A percentile compares a stretch with the other conserved stretches of the same genome.
Conservation (phyloP, 2,888 invertebrate species). For the Hartigia nigra region DNA sequence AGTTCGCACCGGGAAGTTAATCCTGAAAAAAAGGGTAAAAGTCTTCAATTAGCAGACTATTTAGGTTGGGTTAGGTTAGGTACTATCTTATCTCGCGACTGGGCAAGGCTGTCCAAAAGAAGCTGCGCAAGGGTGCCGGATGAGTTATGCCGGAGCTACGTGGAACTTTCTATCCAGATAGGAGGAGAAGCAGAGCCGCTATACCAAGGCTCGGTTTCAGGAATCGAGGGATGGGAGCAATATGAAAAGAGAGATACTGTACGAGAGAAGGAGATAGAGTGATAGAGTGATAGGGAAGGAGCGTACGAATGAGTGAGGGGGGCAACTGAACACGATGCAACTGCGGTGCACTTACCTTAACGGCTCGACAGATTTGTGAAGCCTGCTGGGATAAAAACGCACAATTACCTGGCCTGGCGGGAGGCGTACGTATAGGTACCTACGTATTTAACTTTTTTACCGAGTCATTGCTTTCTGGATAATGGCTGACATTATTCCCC, state of each 20-base stretch:
- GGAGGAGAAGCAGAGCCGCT: neutral
- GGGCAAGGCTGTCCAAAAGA: neutral
- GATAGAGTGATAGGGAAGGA: neutral
- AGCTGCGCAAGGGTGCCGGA: neutral
- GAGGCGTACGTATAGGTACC: constrained; percentile 21
- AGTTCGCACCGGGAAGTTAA: neutral
- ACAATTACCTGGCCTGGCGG: constrained; percentile 37
- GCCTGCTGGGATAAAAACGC: constrained; percentile 37
- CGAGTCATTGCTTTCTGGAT: constrained; percentile 22
- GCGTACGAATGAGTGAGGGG: neutral
- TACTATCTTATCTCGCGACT: neutral
- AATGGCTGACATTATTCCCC: constrained; percentile 29
- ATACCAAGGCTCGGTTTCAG: neutral
- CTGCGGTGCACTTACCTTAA: constrained; percentile 36
- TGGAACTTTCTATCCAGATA: neutral
- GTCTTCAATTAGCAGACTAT: constrained; percentile 1
- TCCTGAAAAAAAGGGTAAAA: neutral
- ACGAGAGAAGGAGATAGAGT: neutral
- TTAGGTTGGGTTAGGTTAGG: constrained; percentile 2
- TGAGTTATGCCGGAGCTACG: neutral
- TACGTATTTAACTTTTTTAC: constrained; percentile 25
- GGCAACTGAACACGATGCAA: neutral
- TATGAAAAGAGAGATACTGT: neutral
- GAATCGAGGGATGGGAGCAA: neutral
- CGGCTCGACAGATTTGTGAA: constrained; percentile 44